A percentile compares a stretch with the other conserved stretches of the same genome.
These are phyloP conservation scores for Falco berigora DNA, from an alignment of 2,797 vertebrate species.

Conservation along the genomic window DNA sequence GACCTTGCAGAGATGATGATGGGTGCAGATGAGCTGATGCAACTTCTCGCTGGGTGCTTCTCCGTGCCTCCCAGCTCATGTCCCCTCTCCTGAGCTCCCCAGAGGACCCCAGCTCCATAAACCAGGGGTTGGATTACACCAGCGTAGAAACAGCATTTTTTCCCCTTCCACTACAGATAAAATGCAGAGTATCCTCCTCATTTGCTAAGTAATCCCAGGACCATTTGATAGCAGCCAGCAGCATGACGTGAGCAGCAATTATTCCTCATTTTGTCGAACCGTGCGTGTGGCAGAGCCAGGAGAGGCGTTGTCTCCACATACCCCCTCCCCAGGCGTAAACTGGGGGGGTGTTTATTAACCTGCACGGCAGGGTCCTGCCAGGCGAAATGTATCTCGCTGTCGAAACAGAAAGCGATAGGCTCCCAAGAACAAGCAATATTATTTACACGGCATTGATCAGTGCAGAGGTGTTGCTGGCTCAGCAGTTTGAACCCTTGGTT, in stretches of 20 bases:
- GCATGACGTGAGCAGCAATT: accelerated
- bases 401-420: not conserved
- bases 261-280: not conserved
- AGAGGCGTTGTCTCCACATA: accelerated
- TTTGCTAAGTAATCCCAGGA: not conserved
- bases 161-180: not conserved
- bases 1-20: not conserved
- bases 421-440: not conserved
- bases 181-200: not conserved
- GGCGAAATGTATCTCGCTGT: not conserved
- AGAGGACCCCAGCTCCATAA: not conserved
- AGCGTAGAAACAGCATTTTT: not conserved
- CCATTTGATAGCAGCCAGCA: not conserved
- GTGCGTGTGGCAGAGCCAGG: accelerated
- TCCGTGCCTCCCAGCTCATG: accelerated
- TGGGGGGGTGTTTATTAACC: accelerated
- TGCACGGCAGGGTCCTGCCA: not conserved
- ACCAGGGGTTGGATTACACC: not conserved
- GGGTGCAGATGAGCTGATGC: not conserved
- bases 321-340: not conserved
- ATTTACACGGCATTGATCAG: not conserved
- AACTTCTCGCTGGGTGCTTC: not conserved
- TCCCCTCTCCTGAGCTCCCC: not conserved
- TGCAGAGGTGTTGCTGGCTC: constrained; percentile 18
- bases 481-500: not conserved